Evolutionary conservation across 2,113 vertebrate genomes (phyloP).

Genomic region (Australoheros scitulus): DNA sequence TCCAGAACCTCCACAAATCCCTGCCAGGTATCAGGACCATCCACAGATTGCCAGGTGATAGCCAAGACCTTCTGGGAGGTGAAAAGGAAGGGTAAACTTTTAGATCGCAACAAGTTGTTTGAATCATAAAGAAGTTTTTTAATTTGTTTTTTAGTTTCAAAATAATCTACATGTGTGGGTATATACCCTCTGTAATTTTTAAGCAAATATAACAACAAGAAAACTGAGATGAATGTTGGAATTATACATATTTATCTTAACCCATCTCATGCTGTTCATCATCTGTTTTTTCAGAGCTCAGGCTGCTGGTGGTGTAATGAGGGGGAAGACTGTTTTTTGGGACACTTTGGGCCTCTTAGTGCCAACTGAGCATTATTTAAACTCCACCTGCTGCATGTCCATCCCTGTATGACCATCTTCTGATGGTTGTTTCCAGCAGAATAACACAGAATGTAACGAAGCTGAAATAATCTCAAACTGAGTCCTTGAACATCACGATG

Average conservation of each 20-base stretch:
- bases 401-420: rapidly evolving
- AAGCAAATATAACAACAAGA: background rate
- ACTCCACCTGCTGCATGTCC: too few relatives aligned
- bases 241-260: background rate
- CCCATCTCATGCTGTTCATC: background rate
- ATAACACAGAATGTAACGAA: rapidly evolving
- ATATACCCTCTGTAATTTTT: background rate
- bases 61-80: background rate
- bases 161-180: too few relatives aligned
- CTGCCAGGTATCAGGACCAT: background rate
- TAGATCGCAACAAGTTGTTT: background rate
- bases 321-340: background rate
- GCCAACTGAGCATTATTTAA: background rate
- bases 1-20: background rate
- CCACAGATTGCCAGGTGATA: rapidly evolving
- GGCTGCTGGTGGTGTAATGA: background rate
- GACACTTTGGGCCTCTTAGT: background rate
- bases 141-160: too few relatives aligned
- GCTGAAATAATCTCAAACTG: rapidly evolving
- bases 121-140: too few relatives aligned
- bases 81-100: background rate
- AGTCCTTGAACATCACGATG: background rate
- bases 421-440: background rate
- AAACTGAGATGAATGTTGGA: background rate
- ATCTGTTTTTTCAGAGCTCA: background rate